Evolutionary conservation across 2,888 invertebrate genomes (phyloP).

Genomic region (Latheticus oryzae): DNA sequence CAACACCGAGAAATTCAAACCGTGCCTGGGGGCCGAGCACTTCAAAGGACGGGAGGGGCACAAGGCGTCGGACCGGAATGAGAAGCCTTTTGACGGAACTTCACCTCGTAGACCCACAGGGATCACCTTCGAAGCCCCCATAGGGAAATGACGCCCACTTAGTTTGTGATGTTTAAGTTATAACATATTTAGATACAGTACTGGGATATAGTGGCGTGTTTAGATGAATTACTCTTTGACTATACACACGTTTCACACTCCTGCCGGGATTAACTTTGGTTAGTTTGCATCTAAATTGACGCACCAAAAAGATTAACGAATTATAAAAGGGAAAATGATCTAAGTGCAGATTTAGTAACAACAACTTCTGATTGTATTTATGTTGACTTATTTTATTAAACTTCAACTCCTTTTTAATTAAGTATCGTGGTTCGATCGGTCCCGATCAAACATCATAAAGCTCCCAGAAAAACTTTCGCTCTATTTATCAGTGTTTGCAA

Average conservation of each 20-base stretch:
- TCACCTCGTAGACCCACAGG: constrained; percentile 42
- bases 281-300: constrained; percentile 48
- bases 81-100: constrained; percentile 59
- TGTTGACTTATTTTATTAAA: constrained; percentile 10
- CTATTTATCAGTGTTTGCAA: constrained; percentile 66
- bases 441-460: constrained; percentile 59
- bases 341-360: too few relatives aligned
- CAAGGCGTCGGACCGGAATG: constrained; percentile 63
- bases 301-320: constrained; percentile 32
- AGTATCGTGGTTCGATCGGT: constrained; percentile 54
- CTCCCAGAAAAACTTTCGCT: constrained; percentile 44
- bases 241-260: constrained; percentile 33
- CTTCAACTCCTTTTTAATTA: constrained; percentile 20
- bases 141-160: constrained; percentile 47
- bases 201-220: constrained; percentile 22
- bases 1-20: constrained; percentile 58
- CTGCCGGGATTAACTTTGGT: constrained; percentile 45
- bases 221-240: constrained; percentile 42
- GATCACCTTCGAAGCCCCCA: constrained; percentile 41
- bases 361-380: too few relatives aligned
- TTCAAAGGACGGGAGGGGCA: constrained; percentile 58
- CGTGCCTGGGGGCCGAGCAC: constrained; percentile 57
- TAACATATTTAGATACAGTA: constrained; percentile 55
- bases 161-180: constrained; percentile 60
- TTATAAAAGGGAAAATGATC: constrained; percentile 9